Base-by-base conservation (phyloP, 2,113 vertebrate genomes). In the Pogonocichla stellata region DNA sequence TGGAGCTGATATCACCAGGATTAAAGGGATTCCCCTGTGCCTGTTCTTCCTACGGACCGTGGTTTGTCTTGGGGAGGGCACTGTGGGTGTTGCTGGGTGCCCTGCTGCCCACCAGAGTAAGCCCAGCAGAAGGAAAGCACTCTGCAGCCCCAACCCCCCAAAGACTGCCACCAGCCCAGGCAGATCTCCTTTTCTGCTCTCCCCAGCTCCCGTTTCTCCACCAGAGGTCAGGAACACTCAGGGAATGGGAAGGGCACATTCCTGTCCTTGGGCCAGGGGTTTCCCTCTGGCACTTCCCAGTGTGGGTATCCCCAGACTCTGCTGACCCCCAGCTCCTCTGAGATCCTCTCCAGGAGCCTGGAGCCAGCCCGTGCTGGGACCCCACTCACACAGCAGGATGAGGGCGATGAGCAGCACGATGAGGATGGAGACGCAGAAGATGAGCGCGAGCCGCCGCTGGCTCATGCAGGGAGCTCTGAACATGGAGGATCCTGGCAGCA, bases 321-420 rank as follows among this genome's bases (percentile, higher is more conserved):
- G 40, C 40, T 42, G 40, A 42, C 40, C 40, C 40, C 40, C 40
- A 42, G 40, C 40, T 36, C 54, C 58, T 25, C 69, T 4, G 36
- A 33, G 26, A 4, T 4, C 6, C 54, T 34, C 48, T 8, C 22
- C 36, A 28, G 67, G 34, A 69, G 12, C 36, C 56, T 51, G 10
- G 2, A 29, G 48, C 62, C 23, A 0, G 10, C 47, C 51, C 4
- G 0, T 10, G 42, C 72, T 3, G n/a, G 38, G 47, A 5, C 24
- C 45, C 51, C 40, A 97, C 97, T 98, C 96, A 98, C 98, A 98
- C 38, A 98, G 96, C 62, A 98, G 58, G 92, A 98, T 98, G 96
- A 98, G 97, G 3, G 97, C 96, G 7, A 96, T 2, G 87, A 98
- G 93, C 26, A 98, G 96, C 72, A 61, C 94, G 28, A 98, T 98